These are phyloP conservation scores for Agrotis puta DNA, from an alignment of 2,888 invertebrate genomes.

Conservation along the genomic window DNA sequence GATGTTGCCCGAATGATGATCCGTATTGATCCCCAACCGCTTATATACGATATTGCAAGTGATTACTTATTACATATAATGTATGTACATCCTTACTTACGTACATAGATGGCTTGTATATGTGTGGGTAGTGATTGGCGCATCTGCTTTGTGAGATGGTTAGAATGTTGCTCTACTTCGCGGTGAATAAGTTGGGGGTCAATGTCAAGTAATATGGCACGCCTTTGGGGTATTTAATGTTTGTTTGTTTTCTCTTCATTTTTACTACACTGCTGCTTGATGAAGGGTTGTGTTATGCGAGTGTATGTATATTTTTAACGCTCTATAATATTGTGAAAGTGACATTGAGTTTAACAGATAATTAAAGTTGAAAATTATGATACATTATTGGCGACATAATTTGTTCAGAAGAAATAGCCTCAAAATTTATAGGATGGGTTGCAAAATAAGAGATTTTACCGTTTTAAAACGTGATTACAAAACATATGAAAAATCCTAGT, in stretches of 20 bases:
- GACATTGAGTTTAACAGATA: too few species aligned
- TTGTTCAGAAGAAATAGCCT: too few species aligned
- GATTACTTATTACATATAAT: slow-evolving; percentile 64
- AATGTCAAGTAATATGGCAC: slow-evolving; percentile 36
- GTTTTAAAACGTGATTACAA: too few species aligned
- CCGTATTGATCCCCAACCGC: slow-evolving; percentile 50
- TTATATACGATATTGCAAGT: slow-evolving; percentile 66
- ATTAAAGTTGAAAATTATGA: too few species aligned
- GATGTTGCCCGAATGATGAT: slow-evolving; percentile 66
- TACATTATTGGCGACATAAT: too few species aligned
- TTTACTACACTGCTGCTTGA: too few species aligned
- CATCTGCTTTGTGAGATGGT: slow-evolving; percentile 63
- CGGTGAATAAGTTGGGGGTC: slow-evolving; percentile 40
- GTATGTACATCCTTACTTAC: slow-evolving; percentile 41
- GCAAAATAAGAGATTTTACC: too few species aligned
- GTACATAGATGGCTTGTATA: slow-evolving; percentile 30
- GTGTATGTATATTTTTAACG: too few species aligned
- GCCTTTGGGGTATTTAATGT: neutral
- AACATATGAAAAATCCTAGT: too few species aligned
- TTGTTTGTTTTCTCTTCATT: neutral
- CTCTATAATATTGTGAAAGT: too few species aligned
- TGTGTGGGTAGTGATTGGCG: slow-evolving; percentile 64
- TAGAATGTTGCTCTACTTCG: slow-evolving; percentile 63
- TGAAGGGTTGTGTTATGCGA: too few species aligned
- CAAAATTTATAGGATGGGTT: too few species aligned